Conservation (phyloP, 2,888 invertebrate species). For the Eugnorisma glareosa region DNA sequence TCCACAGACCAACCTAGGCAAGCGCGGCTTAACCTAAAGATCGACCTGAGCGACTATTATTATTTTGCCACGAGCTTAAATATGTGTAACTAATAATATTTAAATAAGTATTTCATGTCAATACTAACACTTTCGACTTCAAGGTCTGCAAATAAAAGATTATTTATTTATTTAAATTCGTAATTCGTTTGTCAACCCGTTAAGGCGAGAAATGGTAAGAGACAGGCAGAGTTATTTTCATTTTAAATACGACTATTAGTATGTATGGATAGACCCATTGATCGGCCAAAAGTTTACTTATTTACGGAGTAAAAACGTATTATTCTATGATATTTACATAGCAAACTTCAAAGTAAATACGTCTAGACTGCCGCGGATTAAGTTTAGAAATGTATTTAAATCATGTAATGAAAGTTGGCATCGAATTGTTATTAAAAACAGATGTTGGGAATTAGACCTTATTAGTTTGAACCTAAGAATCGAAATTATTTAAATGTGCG, state of each 20-base stretch:
- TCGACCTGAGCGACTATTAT: too few species aligned
- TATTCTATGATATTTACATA: slow-evolving; percentile 55
- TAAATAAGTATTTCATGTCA: too few species aligned
- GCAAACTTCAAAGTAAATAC: slow-evolving; percentile 33
- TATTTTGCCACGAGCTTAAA: too few species aligned
- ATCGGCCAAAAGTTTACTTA: slow-evolving; percentile 30
- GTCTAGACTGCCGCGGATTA: slow-evolving; percentile 56
- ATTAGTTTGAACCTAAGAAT: slow-evolving; percentile 22
- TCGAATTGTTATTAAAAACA: slow-evolving; percentile 42
- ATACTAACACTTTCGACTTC: too few species aligned
- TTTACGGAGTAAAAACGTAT: slow-evolving; percentile 19
- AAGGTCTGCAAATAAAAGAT: too few species aligned
- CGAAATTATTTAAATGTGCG: slow-evolving; percentile 19
- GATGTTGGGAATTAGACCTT: slow-evolving; percentile 18
- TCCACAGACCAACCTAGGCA: too few species aligned
- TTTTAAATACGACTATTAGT: neutral
- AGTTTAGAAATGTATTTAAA: slow-evolving; percentile 58
- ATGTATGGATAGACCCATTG: neutral
- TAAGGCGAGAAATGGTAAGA: neutral
- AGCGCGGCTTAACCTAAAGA: too few species aligned
- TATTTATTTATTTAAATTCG: too few species aligned
- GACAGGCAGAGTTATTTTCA: neutral
- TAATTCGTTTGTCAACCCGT: neutral
- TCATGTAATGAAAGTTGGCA: slow-evolving; percentile 61
- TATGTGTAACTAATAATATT: too few species aligned